Evolutionary conservation across 2,113 vertebrate genomes (phyloP).

Genomic region (Rafetus swinhoei): DNA sequence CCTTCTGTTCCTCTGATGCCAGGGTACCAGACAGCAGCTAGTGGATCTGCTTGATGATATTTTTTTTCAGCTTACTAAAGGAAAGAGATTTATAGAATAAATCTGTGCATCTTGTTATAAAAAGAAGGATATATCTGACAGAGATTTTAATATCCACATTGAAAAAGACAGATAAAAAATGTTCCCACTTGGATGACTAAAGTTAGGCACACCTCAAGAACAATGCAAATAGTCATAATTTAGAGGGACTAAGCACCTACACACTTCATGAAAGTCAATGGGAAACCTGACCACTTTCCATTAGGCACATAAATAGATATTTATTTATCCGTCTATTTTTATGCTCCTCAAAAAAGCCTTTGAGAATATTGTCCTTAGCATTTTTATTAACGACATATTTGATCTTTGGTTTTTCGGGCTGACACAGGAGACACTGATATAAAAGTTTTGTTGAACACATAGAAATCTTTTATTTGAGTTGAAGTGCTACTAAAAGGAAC

Average conservation of each 20-base stretch:
- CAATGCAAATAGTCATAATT: fast-evolving
- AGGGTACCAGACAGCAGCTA: neutral
- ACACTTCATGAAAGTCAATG: neutral
- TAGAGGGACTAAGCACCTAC: fast-evolving
- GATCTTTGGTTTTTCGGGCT: neutral
- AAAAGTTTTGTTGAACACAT: neutral
- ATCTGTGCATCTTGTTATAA: neutral
- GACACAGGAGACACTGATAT: neutral
- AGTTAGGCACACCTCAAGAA: neutral
- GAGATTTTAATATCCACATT: fast-evolving
- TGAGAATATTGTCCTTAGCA: neutral
- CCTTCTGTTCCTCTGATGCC: neutral
- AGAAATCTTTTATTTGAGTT: neutral
- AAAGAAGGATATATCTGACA: neutral
- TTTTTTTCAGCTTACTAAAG: neutral
- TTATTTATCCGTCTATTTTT: neutral
- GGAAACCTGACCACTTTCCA: neutral
- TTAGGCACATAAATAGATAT: neutral
- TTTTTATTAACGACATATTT: neutral
- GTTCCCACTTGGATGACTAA: neutral
- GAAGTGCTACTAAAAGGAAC: neutral
- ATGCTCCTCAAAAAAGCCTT: neutral
- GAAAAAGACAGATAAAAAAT: neutral
- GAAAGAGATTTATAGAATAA: neutral
- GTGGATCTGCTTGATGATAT: neutral